These are phyloP conservation scores for Periophthalmus modestus DNA, from an alignment of 2,113 vertebrate species.

Conservation along the genomic window DNA sequence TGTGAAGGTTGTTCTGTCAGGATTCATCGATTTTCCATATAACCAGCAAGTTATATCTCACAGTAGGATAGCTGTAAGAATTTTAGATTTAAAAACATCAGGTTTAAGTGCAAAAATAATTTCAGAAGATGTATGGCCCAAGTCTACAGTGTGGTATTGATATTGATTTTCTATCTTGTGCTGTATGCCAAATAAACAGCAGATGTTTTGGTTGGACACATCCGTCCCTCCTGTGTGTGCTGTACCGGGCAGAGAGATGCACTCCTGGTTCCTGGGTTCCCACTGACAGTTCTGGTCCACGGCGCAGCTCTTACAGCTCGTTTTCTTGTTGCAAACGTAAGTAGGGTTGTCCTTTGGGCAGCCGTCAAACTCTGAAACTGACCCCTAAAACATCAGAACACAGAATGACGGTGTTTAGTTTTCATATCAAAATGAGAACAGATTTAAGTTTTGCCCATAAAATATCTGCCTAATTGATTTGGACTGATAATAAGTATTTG, in stretches of 20 bases:
- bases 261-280: slow-evolving; percentile 95
- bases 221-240: not conserved
- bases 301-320: slow-evolving; percentile 96
- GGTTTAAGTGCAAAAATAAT: no score
- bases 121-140: no score
- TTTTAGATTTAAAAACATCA: no score
- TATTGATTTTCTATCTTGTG: no score
- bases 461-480: no score
- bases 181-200: not conserved
- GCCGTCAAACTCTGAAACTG: slow-evolving; percentile 77
- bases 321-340: slow-evolving; percentile 94
- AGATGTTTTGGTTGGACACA: not conserved
- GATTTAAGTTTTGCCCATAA: slow-evolving; percentile 5
- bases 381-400: slow-evolving; percentile 71
- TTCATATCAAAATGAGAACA: not conserved
- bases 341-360: slow-evolving; percentile 93
- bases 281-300: slow-evolving; percentile 98
- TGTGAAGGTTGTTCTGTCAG: no score
- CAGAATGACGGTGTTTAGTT: not conserved
- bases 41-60: no score
- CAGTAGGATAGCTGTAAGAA: no score
- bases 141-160: not conserved
- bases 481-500: no score
- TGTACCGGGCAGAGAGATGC: slow-evolving; percentile 90
- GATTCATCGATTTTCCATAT: no score